Percentiles rank a stretch among this genome's conserved stretches.
Evolutionary conservation across 2,888 invertebrate genomes (phyloP).

Genomic region (Ecliptopera silaceata): DNA sequence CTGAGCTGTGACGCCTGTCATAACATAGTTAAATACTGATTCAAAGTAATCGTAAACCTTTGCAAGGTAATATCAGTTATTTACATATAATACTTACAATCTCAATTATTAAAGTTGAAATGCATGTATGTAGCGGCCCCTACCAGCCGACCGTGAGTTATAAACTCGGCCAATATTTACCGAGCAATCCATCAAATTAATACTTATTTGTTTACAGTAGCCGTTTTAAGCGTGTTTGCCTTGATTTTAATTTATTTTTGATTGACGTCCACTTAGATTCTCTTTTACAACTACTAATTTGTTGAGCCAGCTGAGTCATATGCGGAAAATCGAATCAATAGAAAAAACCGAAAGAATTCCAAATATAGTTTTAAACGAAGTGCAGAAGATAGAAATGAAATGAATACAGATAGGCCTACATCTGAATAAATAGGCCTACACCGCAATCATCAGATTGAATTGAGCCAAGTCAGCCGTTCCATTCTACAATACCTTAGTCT

Average conservation of each 20-base stretch:
- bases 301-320: no score
- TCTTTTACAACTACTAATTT: not conserved
- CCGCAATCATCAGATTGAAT: no score
- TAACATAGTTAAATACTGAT: no score
- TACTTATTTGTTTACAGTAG: slow-evolving; percentile 50
- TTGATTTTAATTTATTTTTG: slow-evolving; percentile 29
- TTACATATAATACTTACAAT: slow-evolving; percentile 24
- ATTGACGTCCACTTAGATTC: slow-evolving; percentile 25
- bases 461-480: slow-evolving; percentile 2
- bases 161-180: slow-evolving; percentile 61
- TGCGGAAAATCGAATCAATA: no score
- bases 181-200: slow-evolving; percentile 68
- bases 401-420: not conserved
- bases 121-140: slow-evolving; percentile 46
- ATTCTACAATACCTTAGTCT: slow-evolving; percentile 37
- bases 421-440: not conserved
- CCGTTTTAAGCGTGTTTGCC: slow-evolving; percentile 26
- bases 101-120: slow-evolving; percentile 27
- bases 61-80: not conserved
- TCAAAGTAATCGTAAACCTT: no score
- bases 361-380: not conserved
- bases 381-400: not conserved
- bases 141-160: slow-evolving; percentile 57
- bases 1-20: no score
- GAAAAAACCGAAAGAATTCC: no score